Evolutionary conservation across 2,113 vertebrate species (phyloP).

Genomic region (Phocoena sinus): DNA sequence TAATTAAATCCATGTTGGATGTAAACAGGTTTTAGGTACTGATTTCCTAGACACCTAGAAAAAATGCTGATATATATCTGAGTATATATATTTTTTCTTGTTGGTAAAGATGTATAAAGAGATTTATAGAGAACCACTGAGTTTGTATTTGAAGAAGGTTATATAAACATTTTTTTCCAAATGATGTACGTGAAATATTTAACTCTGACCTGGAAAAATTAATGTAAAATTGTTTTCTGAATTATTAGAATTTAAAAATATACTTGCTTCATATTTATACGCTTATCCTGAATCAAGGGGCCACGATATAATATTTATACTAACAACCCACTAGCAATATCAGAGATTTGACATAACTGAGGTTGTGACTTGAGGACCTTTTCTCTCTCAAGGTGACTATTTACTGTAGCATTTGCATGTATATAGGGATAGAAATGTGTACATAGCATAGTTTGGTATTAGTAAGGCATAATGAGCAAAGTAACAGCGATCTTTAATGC

Average conservation of each 20-base stretch:
- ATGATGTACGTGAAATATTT: neutral
- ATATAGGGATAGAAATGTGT: neutral
- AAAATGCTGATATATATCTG: neutral
- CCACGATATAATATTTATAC: neutral
- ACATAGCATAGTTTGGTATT: neutral
- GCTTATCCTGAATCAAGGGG: neutral
- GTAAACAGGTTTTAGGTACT: neutral
- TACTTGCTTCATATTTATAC: neutral
- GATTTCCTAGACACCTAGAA: neutral
- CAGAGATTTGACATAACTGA: neutral
- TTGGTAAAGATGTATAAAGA: neutral
- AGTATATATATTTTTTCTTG: neutral
- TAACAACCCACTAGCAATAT: neutral
- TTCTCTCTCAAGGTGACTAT: neutral
- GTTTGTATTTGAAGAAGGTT: neutral
- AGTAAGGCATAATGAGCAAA: neutral
- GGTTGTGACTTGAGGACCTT: neutral
- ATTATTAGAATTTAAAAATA: neutral
- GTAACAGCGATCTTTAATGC: neutral
- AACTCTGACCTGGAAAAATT: neutral
- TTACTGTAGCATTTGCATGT: neutral
- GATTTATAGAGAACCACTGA: neutral
- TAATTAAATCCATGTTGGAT: neutral
- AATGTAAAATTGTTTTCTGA: neutral
- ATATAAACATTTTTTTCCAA: neutral